phyloP scores from a whole-genome alignment of 2,888 invertebrate genomes.

The Unio pictorum region DNA sequence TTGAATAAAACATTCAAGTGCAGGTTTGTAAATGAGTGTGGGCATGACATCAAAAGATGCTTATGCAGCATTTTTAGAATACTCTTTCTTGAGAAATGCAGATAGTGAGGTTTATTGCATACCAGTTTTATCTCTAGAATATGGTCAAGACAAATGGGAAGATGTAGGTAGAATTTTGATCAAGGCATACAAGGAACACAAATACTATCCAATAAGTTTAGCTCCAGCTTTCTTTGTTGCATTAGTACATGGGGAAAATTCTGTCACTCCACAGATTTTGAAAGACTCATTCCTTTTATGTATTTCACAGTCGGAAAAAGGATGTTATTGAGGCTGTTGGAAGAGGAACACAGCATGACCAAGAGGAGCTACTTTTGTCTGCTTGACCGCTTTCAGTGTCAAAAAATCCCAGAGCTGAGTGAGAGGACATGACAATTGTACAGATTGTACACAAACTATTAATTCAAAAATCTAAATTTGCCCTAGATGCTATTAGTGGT shows the following conservation, averaged over 20 bases:
- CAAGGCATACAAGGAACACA: conserved; percentile 13
- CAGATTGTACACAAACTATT: conserved; percentile 12
- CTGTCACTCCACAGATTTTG: conserved; percentile 13
- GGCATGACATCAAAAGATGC: conserved; percentile 14
- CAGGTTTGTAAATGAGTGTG: conserved; percentile 10
- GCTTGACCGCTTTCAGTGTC: too few species aligned
- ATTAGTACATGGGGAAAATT: conserved; percentile 14
- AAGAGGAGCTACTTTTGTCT: too few species aligned
- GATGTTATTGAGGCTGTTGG: too few species aligned
- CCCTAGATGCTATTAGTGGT: conserved; percentile 7
- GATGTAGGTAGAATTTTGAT: conserved; percentile 18
- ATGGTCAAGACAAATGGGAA: conserved; percentile 16
- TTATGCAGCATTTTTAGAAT: conserved; percentile 16
- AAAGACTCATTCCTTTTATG: conserved; percentile 13
- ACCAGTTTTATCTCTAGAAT: conserved; percentile 6
- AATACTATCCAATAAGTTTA: too few species aligned
- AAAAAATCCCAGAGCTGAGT: not conserved
- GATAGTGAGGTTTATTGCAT: conserved; percentile 17
- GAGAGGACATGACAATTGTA: conserved; percentile 2
- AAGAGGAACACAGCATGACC: too few species aligned
- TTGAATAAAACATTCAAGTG: conserved; percentile 4
- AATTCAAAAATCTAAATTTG: conserved; percentile 17
- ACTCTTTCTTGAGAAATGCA: conserved; percentile 8
- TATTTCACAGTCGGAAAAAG: conserved; percentile 3
- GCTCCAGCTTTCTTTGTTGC: too few species aligned